phyloP scores from a whole-genome alignment of 37 sponge, comb jelly and placozoan genomes.

The Cladorhizidae sp. region DNA sequence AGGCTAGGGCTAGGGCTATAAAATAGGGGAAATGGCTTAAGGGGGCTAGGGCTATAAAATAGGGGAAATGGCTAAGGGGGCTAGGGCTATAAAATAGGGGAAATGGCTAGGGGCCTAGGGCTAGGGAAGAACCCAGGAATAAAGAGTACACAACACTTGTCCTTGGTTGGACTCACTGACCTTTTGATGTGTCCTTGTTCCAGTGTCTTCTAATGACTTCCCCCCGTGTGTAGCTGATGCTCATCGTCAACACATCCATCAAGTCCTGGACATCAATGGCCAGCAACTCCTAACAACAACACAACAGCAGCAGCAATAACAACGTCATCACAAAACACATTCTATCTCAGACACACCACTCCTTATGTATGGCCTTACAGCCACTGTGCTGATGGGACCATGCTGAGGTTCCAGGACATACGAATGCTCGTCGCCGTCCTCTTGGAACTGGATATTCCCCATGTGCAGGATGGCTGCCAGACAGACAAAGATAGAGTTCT shows the following conservation, averaged over 20 bases:
- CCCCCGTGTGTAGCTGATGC: constrained; percentile 58
- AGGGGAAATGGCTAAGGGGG: no score
- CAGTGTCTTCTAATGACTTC: constrained; percentile 61
- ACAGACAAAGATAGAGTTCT: constrained; percentile 51
- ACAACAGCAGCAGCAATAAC: not conserved
- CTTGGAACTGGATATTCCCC: constrained; percentile 68
- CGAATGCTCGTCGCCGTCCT: constrained; percentile 65
- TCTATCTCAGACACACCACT: not conserved
- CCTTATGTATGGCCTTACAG: constrained; percentile 16
- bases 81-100: no score
- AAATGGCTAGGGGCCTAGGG: no score
- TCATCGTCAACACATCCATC: constrained; percentile 61
- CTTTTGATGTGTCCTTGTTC: constrained; percentile 58
- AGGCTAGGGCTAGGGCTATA: no score
- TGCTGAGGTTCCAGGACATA: constrained; percentile 29
- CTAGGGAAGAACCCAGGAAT: no score
- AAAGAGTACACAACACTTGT: no score
- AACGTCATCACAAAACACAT: no score
- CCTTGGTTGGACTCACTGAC: constrained; percentile 2
- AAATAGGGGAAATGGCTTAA: no score
- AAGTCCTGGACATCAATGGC: constrained; percentile 53
- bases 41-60: no score
- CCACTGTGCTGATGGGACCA: constrained; percentile 30
- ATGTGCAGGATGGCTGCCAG: constrained; percentile 63
- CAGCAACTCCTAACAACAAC: constrained; percentile 36